These are phyloP conservation scores for Trogon surrucura DNA, from an alignment of 2,113 vertebrate species.

Conservation along the genomic window DNA sequence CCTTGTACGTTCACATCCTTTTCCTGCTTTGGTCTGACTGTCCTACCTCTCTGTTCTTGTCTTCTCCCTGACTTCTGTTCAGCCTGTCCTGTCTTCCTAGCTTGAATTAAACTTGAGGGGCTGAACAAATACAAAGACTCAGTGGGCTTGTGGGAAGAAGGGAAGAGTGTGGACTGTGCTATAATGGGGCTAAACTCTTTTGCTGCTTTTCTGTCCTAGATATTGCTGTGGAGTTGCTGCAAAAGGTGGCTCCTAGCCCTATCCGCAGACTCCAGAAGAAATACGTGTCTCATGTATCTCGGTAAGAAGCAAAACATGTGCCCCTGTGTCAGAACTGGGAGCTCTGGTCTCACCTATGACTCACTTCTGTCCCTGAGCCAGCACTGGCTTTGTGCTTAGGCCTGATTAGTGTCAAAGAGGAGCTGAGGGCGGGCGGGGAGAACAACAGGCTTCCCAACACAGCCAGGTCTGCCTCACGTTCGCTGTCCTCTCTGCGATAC, in stretches of 20 bases:
- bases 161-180: not conserved
- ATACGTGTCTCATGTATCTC: conserved; percentile 92
- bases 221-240: conserved; percentile 96
- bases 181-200: not conserved
- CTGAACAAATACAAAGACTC: not conserved
- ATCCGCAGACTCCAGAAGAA: conserved; percentile 95
- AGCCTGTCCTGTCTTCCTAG: not conserved
- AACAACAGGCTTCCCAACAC: not conserved
- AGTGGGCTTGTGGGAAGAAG: not conserved
- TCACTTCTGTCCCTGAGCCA: not conserved
- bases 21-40: not conserved
- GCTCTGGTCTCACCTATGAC: not conserved
- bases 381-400: not conserved
- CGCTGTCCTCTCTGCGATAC: not conserved
- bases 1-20: not conserved
- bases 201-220: conserved; percentile 75
- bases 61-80: not conserved
- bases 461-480: not conserved
- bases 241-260: conserved; percentile 96
- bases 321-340: not conserved
- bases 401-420: not conserved
- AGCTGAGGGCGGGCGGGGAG: not conserved
- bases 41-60: not conserved
- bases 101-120: not conserved
- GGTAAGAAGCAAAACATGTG: conserved; percentile 75